Evolutionary conservation across 2,888 invertebrate species (phyloP).

Genomic region (Drosophila pseudotalamancana): DNA sequence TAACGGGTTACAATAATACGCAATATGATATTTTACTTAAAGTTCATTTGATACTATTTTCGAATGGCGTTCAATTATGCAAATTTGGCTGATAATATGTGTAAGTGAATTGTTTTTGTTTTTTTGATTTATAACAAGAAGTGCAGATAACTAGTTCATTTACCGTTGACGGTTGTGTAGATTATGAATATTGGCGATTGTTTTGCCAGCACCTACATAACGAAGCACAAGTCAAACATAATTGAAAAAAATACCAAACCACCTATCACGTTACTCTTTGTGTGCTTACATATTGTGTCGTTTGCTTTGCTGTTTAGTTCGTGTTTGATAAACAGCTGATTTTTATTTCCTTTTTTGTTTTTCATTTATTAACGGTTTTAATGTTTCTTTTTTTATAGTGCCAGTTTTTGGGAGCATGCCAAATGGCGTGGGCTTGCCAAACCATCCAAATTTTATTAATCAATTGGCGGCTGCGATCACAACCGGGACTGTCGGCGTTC

Average conservation of each 20-base stretch:
- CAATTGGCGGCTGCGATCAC: slow-evolving; percentile 80
- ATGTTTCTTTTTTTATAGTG: slow-evolving; percentile 46
- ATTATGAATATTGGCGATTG: background rate
- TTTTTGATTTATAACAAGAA: background rate
- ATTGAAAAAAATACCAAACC: slow-evolving; percentile 39
- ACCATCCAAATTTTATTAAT: slow-evolving; percentile 80
- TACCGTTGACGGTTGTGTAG: background rate
- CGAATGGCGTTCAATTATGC: slow-evolving; percentile 78
- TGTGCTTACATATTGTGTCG: slow-evolving; percentile 22
- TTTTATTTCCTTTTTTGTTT: slow-evolving; percentile 48
- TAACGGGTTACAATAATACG: slow-evolving; percentile 18
- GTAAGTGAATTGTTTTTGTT: slow-evolving; percentile 59
- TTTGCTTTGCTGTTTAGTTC: slow-evolving; percentile 47
- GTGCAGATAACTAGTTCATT: too few species aligned
- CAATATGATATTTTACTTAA: slow-evolving; percentile 39
- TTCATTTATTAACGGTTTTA: background rate
- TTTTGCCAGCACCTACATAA: background rate
- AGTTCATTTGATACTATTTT: slow-evolving; percentile 17
- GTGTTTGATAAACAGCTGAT: slow-evolving; percentile 37
- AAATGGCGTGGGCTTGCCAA: slow-evolving; percentile 65
- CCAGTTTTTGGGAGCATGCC: slow-evolving; percentile 75
- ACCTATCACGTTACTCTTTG: slow-evolving; percentile 39
- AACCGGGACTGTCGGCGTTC: slow-evolving; percentile 46
- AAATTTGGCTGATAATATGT: slow-evolving; percentile 76
- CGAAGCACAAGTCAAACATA: slow-evolving; percentile 1